A percentile compares a stretch with the other conserved stretches of the same genome.
Conservation (phyloP, 2,113 vertebrate genomes). For the Strigops habroptila region DNA sequence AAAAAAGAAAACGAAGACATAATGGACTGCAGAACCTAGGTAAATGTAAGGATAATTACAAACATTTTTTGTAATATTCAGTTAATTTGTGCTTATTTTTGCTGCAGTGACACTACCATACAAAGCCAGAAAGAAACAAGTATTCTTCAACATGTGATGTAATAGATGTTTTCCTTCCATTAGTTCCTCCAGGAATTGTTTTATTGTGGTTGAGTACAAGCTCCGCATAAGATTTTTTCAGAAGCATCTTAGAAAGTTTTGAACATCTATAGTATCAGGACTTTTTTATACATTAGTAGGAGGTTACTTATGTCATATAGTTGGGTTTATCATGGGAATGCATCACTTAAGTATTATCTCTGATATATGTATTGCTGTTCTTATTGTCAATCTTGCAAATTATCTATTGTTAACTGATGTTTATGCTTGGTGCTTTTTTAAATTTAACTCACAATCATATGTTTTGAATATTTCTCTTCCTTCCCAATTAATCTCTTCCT, state of each 20-base stretch:
- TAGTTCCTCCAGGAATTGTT: background rate
- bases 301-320: background rate
- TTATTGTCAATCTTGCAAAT: background rate
- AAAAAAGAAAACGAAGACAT: background rate
- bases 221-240: background rate
- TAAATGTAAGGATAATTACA: background rate
- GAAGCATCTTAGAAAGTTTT: background rate
- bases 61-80: background rate
- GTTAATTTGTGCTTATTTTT: background rate
- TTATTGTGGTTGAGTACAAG: background rate
- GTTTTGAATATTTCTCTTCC: background rate
- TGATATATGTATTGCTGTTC: background rate
- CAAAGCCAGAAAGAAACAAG: background rate
- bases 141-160: background rate
- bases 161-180: background rate
- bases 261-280: background rate
- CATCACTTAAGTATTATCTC: background rate
- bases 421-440: background rate
- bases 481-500: background rate
- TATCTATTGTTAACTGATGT: background rate
- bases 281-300: background rate
- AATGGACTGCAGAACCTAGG: background rate
- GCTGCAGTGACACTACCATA: background rate
- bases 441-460: background rate
- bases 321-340: background rate